phyloP scores from a whole-genome alignment of 2,888 invertebrate species.

The Tenthredo notha region DNA sequence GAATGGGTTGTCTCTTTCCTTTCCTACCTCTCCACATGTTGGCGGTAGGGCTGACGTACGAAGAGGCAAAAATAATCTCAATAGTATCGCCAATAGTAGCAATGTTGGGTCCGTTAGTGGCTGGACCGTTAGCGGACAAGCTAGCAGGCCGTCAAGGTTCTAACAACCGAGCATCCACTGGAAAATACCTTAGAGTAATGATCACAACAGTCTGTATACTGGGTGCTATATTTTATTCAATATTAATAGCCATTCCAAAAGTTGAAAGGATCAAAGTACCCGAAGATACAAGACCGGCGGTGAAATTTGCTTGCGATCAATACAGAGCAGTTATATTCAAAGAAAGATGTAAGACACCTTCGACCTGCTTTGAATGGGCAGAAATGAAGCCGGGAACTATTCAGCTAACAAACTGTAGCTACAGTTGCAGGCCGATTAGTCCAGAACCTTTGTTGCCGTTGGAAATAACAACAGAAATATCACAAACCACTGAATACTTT shows the following conservation, averaged over 20 bases:
- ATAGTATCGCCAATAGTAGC: slow-evolving; percentile 90
- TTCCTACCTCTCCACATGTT: slow-evolving; percentile 90
- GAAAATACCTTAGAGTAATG: slow-evolving; percentile 84
- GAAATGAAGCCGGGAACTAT: slow-evolving; percentile 83
- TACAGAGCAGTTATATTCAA: slow-evolving; percentile 87
- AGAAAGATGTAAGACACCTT: slow-evolving; percentile 85
- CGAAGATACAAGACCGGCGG: slow-evolving; percentile 81
- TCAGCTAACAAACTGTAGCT: slow-evolving; percentile 85
- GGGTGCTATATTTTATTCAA: slow-evolving; percentile 85
- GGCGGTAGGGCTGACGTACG: slow-evolving; percentile 85
- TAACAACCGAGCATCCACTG: slow-evolving; percentile 79
- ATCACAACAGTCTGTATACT: slow-evolving; percentile 85
- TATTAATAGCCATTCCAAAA: slow-evolving; percentile 84
- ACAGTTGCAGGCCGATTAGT: slow-evolving; percentile 81
- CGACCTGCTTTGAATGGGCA: slow-evolving; percentile 85
- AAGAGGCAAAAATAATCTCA: slow-evolving; percentile 89
- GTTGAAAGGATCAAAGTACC: slow-evolving; percentile 82
- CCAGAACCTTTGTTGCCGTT: slow-evolving; percentile 54
- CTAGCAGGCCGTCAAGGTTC: slow-evolving; percentile 80
- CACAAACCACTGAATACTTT: not conserved
- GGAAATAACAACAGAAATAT: not conserved
- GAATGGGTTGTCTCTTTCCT: slow-evolving; percentile 90
- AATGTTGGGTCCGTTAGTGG: slow-evolving; percentile 87
- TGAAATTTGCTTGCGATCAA: slow-evolving; percentile 87
- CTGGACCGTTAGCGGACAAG: slow-evolving; percentile 90